Evolutionary conservation across 1,140 invertebrate species (phyloP), one percentile per base, ranked within the genome.

Genomic region (Stratiolaelaps scimitus): DNA sequence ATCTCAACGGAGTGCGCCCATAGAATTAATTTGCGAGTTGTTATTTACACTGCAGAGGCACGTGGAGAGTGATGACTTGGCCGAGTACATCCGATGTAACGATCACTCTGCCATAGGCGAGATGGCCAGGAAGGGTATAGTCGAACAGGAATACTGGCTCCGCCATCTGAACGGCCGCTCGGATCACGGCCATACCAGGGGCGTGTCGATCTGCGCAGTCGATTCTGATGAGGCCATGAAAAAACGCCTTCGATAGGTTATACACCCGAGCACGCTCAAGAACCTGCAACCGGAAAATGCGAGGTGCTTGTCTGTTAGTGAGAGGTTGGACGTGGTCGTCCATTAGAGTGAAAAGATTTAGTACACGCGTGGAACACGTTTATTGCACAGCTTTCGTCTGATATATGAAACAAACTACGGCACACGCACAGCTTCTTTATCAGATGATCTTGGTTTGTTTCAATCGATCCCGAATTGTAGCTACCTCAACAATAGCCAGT

Each of bases 61-160:
- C 23, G 26, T 60, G 26, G 6, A 60, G 15, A 20, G 53, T 60
- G 26, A 34, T 34, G 53, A 60, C 34, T 10, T 60, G 23, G 26
- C 53, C 53, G 47, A 48, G 47, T 23, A 48, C 20, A 15, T 48
- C 47, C 19, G 47, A 48, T 7, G 53, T 60, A 15, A 60, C 23
- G 10, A 60, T 60, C 26, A 60, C 34, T 10, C 26, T 20, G 2
- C 53, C 53, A 34, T 26, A 60, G 53, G 53, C 20, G 15, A 60
- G 53, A 26, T 60, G 23, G 17, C 15, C 53, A 2, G 53, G 53
- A 26, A 60, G 23, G 15, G 34, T 60, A 34, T 60, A 60, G 26
- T 60, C 53, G 53, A 26, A 60, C 2, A 34, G 6, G 10, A 60
- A 20, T 5, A 23, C 53, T 4, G 20, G 17, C 26, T 60, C 23